Evolutionary conservation across 2,888 invertebrate genomes (phyloP), one percentile per base, ranked within the genome.

Genomic region (Leptinotarsa juncta): DNA sequence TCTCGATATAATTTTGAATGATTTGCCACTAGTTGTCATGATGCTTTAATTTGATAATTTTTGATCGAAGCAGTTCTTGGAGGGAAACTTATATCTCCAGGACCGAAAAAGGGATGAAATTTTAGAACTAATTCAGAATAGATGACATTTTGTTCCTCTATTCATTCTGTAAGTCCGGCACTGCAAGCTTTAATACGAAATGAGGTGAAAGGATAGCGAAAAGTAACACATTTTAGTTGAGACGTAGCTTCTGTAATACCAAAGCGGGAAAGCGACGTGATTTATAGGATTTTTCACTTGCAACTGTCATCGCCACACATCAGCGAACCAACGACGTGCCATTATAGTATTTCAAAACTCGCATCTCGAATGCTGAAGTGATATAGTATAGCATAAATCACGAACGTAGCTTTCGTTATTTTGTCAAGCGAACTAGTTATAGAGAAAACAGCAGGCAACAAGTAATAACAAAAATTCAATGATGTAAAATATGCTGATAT

Each of bases 251-350:
- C 72, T 55, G 72, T 78, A 80, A 79, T 79, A 76, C 68, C 62
- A 67, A 70, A 77, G 65, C 71, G 71, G 57, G 73, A 74, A 74
- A 78, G 76, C 75, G 76, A 68, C 73, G 74, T 81, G 81, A 82
- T 81, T 82, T 81, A 82, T 81, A 77, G 72, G 76, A 81, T 81
- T 81, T 82, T 80, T 80, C 80, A 75, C 79, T 76, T 79, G 78
- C 78, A 77, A 77, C 81, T 81, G 82, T 82, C 82, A 82, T 66
- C 76, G 74, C 66, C 81, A 82, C 74, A 77, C 77, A 76, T 72
- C 78, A 77, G 71, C 71, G 69, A 73, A 72, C 75, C 74, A 70
- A 76, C 78, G 73, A 74, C 72, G 72, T 67, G 77, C 79, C 74
- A 79, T 80, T 79, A 78, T 73, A 77, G 76, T 74, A 76, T 79